Evolutionary conservation across 2,797 vertebrate genomes (phyloP).

Genomic region (Falco rusticolus): DNA sequence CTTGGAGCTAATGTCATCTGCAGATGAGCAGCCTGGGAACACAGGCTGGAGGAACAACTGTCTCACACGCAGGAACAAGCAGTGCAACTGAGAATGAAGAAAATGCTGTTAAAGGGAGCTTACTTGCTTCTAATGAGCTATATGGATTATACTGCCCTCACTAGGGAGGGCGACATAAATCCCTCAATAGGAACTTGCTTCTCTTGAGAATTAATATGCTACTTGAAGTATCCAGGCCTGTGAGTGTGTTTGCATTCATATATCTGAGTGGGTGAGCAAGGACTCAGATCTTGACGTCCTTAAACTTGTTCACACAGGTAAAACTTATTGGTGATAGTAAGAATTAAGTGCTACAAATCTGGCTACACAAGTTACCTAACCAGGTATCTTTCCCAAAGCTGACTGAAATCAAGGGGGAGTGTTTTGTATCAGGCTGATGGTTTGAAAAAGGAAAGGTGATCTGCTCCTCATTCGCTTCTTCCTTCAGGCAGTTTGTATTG

Average conservation of each 20-base stretch:
- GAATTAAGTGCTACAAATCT: background rate
- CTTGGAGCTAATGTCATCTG: background rate
- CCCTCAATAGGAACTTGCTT: background rate
- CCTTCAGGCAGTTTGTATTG: background rate
- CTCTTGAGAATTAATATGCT: background rate
- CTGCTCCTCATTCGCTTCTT: background rate
- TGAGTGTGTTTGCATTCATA: background rate
- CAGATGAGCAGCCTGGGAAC: background rate
- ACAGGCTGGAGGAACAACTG: background rate
- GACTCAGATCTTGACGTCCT: background rate
- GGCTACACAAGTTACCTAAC: background rate
- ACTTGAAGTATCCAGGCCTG: background rate
- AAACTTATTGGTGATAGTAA: background rate
- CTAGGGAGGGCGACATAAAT: background rate
- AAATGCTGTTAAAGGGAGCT: background rate
- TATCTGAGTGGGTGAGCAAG: background rate
- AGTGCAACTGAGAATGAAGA: background rate
- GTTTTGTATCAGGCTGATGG: background rate
- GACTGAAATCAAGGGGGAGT: background rate
- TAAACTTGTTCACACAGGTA: background rate
- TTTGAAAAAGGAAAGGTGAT: background rate
- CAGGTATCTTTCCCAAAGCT: background rate
- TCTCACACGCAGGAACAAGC: background rate
- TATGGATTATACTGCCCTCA: background rate
- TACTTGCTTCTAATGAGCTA: background rate